Base-by-base conservation (phyloP, 2,113 vertebrate genomes). In the Vanacampus margaritifer region DNA sequence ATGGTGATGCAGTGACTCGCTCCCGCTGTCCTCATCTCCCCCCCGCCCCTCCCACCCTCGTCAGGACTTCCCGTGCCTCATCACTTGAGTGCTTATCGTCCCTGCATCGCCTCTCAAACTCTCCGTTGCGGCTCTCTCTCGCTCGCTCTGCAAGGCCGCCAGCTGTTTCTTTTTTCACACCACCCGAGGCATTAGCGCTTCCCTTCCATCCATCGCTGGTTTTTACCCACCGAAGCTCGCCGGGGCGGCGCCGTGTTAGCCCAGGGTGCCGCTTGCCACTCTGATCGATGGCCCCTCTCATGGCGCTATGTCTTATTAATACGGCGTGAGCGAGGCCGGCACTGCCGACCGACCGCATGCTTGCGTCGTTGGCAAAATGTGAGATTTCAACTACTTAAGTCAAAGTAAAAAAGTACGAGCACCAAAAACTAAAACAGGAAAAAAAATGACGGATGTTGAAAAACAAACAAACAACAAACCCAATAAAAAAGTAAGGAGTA, bases 271-370 rank as follows among this genome's bases (percentile, higher is more conserved):
- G 73, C 75, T 87, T 81, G 36, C 79, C 60, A 17, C 76, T 88
- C 78, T 88, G 87, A 86, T 90, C 81, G 69, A 80, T 69, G 28
- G 11, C 73, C 75, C 73, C 72, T 80, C 76, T 70, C 74, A 64
- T 46, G 35, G 66, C 73, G 74, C 39, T 76, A 75, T 81, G 84
- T 84, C 84, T 87, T 84, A 84, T 87, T 86, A 85, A 88, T 81
- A 75, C 79, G 74, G 77, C 64, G 57, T 76, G 48, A 13, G 43
- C n/a, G 51, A 57, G 23, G 35, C 26, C 13, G 5, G 17, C 45
- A 21, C 45, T 46, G 45, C 45, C 10, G 11, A 41, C 45, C 10
- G 11, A 41, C 39, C 2, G 2, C 10, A 3, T 13, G 39, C 10
- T 14, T 41, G 39, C 39, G 13, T 41, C 39, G 12, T 12, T 13